Percentiles rank a stretch among this genome's conserved stretches.
These are phyloP conservation scores for Falco concolor DNA, from an alignment of 2,797 vertebrate species.

Conservation along the genomic window DNA sequence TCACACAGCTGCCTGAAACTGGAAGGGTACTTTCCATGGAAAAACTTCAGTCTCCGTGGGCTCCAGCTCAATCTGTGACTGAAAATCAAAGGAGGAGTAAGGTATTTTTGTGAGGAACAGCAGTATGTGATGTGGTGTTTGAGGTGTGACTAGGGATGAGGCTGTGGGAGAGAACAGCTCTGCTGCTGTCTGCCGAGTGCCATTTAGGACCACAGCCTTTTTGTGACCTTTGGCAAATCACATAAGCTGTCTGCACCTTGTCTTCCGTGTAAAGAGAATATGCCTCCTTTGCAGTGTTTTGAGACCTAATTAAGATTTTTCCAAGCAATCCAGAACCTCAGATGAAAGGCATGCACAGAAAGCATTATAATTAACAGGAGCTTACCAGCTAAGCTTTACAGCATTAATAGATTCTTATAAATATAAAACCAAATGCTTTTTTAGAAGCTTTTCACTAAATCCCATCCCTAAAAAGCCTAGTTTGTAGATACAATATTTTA, in stretches of 20 bases:
- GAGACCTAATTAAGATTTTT: conserved; percentile 54
- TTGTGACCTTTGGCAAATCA: not conserved
- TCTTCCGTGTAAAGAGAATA: not conserved
- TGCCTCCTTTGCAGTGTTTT: not conserved
- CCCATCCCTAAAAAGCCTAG: not conserved
- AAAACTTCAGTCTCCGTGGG: not conserved
- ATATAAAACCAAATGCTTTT: not conserved
- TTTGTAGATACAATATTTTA: not conserved
- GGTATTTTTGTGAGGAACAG: not conserved
- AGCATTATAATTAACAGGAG: conserved; percentile 5
- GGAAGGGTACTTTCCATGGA: not conserved
- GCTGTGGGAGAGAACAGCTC: not conserved
- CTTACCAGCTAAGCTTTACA: not conserved
- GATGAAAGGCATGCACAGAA: conserved; percentile 1
- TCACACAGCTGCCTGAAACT: not conserved
- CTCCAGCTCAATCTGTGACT: not conserved
- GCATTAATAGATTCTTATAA: not conserved
- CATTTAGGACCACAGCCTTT: not conserved
- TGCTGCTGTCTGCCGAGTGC: not conserved
- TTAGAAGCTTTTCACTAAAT: not conserved
- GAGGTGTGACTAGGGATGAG: not conserved
- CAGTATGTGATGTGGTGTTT: not conserved
- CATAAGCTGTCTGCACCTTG: not conserved
- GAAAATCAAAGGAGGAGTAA: not conserved
- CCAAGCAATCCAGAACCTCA: not conserved